Evolutionary conservation across 2,113 vertebrate species (phyloP), one percentile per base, ranked within the genome.

Genomic region (Hirundichthys speculiger): DNA sequence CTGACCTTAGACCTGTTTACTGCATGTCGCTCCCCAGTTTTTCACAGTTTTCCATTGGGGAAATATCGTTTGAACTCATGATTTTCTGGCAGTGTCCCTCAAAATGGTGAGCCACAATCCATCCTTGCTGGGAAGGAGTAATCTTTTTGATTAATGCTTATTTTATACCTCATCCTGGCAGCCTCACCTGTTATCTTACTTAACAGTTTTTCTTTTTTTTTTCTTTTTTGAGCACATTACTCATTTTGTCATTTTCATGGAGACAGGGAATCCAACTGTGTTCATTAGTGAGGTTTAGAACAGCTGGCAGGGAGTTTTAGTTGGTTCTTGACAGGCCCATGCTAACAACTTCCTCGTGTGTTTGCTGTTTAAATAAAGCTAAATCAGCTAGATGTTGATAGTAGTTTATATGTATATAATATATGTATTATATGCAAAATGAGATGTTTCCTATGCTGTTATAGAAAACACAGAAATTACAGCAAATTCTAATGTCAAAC

Each of bases 231-330:
- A 10, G 30, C 30, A 27, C 40, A 14, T 46, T 39, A n/a, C 21
- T 64, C 2, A 5, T 51, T 6, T 45, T 16, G 53, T 64, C 46
- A 15, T 63, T 50, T 46, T 57, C 5, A 18, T 68, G 69, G 58
- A 64, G 58, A 73, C 46, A 16, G 19, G 45, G 12, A 51, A 14
- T 39, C 0, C 13, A 60, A 9, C 48, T 15, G 27, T 34, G 5
- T 19, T 45, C 27, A 52, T 53, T 52, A 13, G 41, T 46, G 40
- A 58, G 10, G 30, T 52, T 73, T 56, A 45, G 14, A 2, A 1
- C 53, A 38, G 22, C 53, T 24, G 40, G 25, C 2, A n/a, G 46
- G 46, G 47, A 58, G 60, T 20, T 3, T 64, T 57, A 39, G 21
- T 47, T 42, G 18, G 20, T 49, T 63, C 30, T 48, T 30, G 50